Percentiles rank a stretch among this genome's conserved stretches.
phyloP scores from a whole-genome alignment of 2,888 invertebrate species.

The Phorcus lineatus region DNA sequence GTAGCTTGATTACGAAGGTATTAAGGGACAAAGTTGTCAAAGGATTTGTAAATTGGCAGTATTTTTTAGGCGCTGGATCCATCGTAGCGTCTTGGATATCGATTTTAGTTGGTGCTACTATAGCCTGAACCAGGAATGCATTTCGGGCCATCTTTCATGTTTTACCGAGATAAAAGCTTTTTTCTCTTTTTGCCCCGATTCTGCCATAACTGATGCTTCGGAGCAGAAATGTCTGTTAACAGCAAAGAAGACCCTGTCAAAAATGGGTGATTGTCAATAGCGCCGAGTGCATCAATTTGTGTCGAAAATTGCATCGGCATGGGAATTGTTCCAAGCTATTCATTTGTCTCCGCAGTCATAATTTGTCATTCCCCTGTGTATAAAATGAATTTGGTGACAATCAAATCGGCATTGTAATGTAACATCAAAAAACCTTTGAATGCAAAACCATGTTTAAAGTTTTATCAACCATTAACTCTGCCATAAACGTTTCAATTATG shows the following conservation, averaged over 20 bases:
- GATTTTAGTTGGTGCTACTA: background rate
- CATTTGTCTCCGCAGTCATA: constrained; percentile 1
- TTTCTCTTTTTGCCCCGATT: constrained; percentile 12
- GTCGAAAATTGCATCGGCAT: background rate
- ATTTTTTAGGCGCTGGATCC: background rate
- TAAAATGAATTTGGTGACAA: constrained; percentile 9
- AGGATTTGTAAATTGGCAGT: background rate
- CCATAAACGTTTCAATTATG: too few relatives aligned
- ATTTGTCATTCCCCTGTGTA: constrained; percentile 2
- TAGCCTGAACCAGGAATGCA: background rate
- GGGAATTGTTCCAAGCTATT: background rate
- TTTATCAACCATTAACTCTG: too few relatives aligned
- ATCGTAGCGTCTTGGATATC: background rate
- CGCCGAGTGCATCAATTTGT: constrained; percentile 12
- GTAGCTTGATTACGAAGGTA: constrained; percentile 6
- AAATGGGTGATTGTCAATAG: constrained; percentile 4
- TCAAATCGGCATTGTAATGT: background rate
- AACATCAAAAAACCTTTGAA: too few relatives aligned
- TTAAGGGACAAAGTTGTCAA: constrained; percentile 10
- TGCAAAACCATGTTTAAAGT: too few relatives aligned
- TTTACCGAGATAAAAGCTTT: constrained; percentile 17
- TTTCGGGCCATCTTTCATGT: constrained; percentile 9
- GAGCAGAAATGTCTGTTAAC: background rate
- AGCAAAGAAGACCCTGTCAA: constrained; percentile 16
- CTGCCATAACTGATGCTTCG: constrained; percentile 14